phyloP scores from a whole-genome alignment of 1,140 invertebrate species.

The Achroia grisella region DNA sequence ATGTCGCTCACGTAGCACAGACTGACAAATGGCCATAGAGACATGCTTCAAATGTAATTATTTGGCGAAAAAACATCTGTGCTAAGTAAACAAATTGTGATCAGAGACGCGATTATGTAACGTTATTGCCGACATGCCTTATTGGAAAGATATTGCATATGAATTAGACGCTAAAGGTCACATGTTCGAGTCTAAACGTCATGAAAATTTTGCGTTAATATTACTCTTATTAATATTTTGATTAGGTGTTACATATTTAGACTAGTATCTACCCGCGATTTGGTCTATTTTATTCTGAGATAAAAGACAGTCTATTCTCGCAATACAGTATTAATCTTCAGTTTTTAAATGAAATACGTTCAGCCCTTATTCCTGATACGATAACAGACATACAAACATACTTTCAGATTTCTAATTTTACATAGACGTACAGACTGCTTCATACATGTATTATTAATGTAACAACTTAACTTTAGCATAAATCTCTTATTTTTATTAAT shows the following conservation, averaged over 20 bases:
- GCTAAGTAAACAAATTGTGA: background rate
- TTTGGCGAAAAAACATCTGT: background rate
- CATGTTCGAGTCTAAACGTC: too few relatives aligned
- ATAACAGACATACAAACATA: background rate
- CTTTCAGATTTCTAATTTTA: background rate
- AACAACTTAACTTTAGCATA: too few relatives aligned
- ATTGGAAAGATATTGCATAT: background rate
- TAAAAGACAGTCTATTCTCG: background rate
- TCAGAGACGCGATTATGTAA: too few relatives aligned
- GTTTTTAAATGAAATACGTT: background rate
- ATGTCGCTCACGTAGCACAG: background rate
- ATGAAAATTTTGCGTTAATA: background rate
- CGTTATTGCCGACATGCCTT: too few relatives aligned
- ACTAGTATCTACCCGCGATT: too few relatives aligned
- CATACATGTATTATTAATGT: too few relatives aligned
- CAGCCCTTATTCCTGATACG: background rate
- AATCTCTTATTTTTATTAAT: too few relatives aligned
- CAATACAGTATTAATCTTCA: background rate
- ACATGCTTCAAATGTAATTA: constrained; percentile 1
- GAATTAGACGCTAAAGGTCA: background rate
- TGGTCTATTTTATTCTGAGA: too few relatives aligned
- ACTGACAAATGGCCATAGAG: constrained; percentile 2
- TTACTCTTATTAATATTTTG: too few relatives aligned
- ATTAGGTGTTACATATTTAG: too few relatives aligned
- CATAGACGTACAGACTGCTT: background rate